Evolutionary conservation across 2,113 vertebrate species (phyloP).

Genomic region (Sardina pilchardus): DNA sequence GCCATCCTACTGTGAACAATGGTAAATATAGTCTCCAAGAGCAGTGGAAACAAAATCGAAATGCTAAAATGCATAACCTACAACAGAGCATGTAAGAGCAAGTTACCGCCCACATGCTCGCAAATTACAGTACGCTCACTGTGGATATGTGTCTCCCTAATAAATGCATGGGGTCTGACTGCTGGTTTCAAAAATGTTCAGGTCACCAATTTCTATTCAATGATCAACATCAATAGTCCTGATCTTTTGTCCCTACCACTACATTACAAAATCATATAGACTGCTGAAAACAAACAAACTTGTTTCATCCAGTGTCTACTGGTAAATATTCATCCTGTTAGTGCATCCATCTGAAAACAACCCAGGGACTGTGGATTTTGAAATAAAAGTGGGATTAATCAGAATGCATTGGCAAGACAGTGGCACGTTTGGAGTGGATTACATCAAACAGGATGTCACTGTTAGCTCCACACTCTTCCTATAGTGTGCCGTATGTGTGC

Average conservation of each 20-base stretch:
- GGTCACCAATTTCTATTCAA: not conserved
- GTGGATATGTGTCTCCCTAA: not conserved
- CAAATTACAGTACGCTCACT: not conserved
- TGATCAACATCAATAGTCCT: not conserved
- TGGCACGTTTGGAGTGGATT: slow-evolving; percentile 20
- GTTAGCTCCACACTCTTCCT: slow-evolving; percentile 28
- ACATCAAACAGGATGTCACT: slow-evolving; percentile 24
- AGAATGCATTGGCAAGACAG: slow-evolving; percentile 31
- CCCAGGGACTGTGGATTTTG: not conserved
- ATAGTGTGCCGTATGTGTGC: slow-evolving; percentile 26
- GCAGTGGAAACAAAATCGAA: not conserved
- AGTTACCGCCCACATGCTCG: not conserved
- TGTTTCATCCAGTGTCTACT: not conserved
- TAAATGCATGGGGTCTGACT: not conserved
- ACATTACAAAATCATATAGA: not conserved
- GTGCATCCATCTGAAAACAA: not conserved
- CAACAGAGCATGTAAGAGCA: not conserved
- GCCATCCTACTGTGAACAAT: not conserved
- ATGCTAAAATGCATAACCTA: not conserved
- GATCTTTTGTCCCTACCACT: not conserved
- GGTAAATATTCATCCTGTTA: not conserved
- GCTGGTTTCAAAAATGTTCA: too few relatives aligned
- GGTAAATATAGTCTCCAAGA: not conserved
- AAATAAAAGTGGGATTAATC: slow-evolving; percentile 31
- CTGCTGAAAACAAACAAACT: not conserved